phyloP scores from a whole-genome alignment of 2,888 invertebrate species.

The Vesta saturnalis region DNA sequence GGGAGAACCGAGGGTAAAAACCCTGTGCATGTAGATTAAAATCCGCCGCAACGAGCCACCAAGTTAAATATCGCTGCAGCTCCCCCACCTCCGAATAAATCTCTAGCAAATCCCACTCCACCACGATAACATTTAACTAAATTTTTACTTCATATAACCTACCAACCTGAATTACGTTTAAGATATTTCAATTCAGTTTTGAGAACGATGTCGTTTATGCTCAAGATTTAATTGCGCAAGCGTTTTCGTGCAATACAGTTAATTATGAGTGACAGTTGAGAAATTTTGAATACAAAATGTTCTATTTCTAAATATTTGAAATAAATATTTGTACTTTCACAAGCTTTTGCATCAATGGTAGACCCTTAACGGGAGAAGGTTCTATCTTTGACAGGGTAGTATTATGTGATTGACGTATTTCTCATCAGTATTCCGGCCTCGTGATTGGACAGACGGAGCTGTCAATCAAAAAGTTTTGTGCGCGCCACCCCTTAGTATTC shows the following conservation, averaged over 20 bases:
- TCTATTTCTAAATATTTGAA: slow-evolving; percentile 17
- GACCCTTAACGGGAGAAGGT: slow-evolving; percentile 39
- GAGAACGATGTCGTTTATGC: not conserved
- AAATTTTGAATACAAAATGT: not conserved
- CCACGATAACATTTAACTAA: slow-evolving; percentile 62
- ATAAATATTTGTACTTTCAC: slow-evolving; percentile 32
- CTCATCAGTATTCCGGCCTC: slow-evolving; percentile 80
- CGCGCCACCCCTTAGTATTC: slow-evolving; percentile 58
- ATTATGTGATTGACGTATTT: slow-evolving; percentile 76
- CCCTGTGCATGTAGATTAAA: slow-evolving; percentile 64
- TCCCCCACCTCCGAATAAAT: slow-evolving; percentile 58
- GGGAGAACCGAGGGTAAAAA: slow-evolving; percentile 59
- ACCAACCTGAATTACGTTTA: slow-evolving; percentile 40
- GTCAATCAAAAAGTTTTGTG: slow-evolving; percentile 77
- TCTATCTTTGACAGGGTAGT: slow-evolving; percentile 47
- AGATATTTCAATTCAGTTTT: slow-evolving; percentile 17
- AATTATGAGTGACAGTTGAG: not conserved
- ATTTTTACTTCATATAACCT: slow-evolving; percentile 62
- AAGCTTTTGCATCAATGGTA: slow-evolving; percentile 34
- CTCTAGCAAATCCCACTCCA: slow-evolving; percentile 61
- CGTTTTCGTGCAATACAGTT: not conserved
- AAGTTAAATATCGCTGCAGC: slow-evolving; percentile 62
- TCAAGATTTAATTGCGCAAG: too few species aligned
- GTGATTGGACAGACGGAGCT: slow-evolving; percentile 82
- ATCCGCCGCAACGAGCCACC: slow-evolving; percentile 60